Conservation (phyloP, 2,797 vertebrate species). For the Hydrophis major region DNA sequence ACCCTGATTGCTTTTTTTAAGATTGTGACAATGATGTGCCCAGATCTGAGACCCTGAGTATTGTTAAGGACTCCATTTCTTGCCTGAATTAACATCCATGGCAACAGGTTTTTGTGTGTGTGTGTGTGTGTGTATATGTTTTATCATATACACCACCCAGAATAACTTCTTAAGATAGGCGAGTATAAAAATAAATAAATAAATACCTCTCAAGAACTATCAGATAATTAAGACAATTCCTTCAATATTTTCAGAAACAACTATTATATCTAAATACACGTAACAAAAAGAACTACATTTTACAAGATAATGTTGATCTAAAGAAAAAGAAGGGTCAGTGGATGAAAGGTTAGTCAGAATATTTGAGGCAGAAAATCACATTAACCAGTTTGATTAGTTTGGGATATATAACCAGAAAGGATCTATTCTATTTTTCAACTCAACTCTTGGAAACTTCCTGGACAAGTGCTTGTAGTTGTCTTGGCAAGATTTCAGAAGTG, state of each 20-base stretch:
- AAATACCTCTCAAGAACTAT: not conserved
- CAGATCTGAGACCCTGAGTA: not conserved
- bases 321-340: constrained; percentile 10
- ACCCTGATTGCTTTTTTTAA: not conserved
- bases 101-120: not conserved
- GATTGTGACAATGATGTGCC: not conserved
- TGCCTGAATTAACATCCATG: not conserved
- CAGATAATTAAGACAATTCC: not conserved
- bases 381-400: constrained; percentile 56
- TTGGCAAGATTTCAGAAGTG: not conserved
- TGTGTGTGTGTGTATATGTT: not conserved
- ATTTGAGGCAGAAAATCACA: constrained; percentile 45
- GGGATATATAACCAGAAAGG: constrained; percentile 9
- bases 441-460: not conserved
- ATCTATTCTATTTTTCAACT: not conserved
- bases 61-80: not conserved
- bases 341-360: constrained; percentile 28
- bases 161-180: not conserved
- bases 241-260: not conserved
- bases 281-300: not conserved
- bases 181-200: not conserved
- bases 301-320: constrained; percentile 32
- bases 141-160: not conserved
- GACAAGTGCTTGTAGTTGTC: not conserved
- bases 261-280: not conserved